phyloP scores from a whole-genome alignment of 2,797 vertebrate genomes.

The Spinus olivaceus region DNA sequence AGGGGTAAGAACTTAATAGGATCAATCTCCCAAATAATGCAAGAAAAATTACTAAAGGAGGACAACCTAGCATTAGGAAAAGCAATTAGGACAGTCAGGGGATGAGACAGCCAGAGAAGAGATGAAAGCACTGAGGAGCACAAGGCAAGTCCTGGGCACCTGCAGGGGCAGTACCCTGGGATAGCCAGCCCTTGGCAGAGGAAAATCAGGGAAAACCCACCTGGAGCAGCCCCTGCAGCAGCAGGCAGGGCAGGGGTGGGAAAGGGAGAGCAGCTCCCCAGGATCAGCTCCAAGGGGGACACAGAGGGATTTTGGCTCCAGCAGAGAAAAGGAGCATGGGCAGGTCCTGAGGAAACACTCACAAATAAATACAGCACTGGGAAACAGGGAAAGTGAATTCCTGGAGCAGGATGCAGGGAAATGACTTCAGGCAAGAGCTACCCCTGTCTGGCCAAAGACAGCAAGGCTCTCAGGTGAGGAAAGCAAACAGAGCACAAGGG shows the following conservation, averaged over 20 bases:
- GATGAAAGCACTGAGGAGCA: background rate
- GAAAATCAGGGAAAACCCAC: background rate
- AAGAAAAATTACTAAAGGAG: slow-evolving; percentile 19
- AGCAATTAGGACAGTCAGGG: background rate
- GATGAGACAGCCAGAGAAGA: background rate
- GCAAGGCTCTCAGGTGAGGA: background rate
- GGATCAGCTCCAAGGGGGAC: background rate
- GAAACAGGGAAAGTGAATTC: background rate
- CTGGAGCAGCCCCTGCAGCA: rapidly evolving
- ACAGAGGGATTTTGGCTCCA: background rate
- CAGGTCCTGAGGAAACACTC: background rate
- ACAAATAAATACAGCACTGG: background rate
- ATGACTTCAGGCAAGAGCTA: background rate
- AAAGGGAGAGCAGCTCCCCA: background rate
- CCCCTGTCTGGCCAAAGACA: background rate
- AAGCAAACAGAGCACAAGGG: background rate
- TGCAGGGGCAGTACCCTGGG: background rate
- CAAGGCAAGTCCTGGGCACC: background rate
- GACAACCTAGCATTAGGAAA: background rate
- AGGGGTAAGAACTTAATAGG: slow-evolving; percentile 48
- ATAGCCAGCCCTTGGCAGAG: background rate
- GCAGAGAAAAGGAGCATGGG: background rate
- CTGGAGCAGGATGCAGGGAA: background rate
- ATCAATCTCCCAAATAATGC: slow-evolving; percentile 33
- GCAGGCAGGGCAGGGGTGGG: background rate